A percentile compares a stretch with the other conserved stretches of the same genome.
Conservation (phyloP, 2,113 vertebrate species). For the Myiozetetes cayanensis region DNA sequence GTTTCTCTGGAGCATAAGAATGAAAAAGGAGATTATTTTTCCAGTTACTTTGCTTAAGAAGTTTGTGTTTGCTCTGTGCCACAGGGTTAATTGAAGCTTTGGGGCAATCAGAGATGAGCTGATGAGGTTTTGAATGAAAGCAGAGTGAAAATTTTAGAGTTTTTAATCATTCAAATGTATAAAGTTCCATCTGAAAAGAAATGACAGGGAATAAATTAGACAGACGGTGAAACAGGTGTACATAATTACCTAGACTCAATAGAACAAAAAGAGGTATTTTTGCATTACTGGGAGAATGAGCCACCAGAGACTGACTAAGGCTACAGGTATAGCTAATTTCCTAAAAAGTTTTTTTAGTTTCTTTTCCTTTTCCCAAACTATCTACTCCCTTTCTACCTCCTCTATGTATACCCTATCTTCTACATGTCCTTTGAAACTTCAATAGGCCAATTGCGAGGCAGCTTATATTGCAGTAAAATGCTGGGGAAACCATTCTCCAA, state of each 20-base stretch:
- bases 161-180: not conserved
- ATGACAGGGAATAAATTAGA: not conserved
- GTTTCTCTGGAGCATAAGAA: not conserved
- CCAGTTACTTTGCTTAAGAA: not conserved
- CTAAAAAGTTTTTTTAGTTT: not conserved
- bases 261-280: not conserved
- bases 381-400: not conserved
- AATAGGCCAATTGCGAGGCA: not conserved
- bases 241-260: not conserved
- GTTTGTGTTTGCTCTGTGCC: not conserved
- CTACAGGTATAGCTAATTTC: not conserved
- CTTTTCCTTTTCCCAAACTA: not conserved
- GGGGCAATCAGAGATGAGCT: not conserved
- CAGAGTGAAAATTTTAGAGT: not conserved
- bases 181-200: not conserved
- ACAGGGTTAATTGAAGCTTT: not conserved
- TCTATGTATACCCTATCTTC: not conserved
- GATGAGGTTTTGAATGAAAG: not conserved
- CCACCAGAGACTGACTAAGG: not conserved
- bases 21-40: not conserved
- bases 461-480: rapidly evolving
- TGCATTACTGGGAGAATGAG: not conserved
- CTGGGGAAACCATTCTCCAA: not conserved
- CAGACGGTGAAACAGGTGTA: rapidly evolving
- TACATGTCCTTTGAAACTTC: not conserved